Evolutionary conservation across 2,888 invertebrate genomes (phyloP).

Genomic region (Dicycla oo): DNA sequence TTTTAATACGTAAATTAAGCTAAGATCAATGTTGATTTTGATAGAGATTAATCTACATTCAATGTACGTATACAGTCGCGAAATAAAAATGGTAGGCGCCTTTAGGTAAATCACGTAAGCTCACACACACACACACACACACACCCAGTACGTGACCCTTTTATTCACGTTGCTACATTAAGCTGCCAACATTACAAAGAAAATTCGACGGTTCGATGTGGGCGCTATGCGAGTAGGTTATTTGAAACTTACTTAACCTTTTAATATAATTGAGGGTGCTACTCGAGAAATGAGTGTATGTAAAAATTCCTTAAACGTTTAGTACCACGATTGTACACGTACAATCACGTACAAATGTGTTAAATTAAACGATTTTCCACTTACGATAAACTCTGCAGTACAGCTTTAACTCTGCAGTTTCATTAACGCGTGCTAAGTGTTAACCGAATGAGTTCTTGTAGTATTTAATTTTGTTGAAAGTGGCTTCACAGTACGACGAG

Average conservation of each 20-base stretch:
- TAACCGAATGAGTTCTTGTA: conserved; percentile 43
- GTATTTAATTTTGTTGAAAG: conserved; percentile 49
- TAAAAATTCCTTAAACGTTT: neutral
- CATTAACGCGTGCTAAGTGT: conserved; percentile 36
- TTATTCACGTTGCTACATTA: neutral
- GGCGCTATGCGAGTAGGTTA: neutral
- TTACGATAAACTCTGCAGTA: conserved; percentile 34
- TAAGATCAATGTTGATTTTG: neutral
- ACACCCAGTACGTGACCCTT: no score
- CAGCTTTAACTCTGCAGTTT: conserved; percentile 19
- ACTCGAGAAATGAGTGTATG: no score
- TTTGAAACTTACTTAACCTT: neutral
- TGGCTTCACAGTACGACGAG: conserved; percentile 12
- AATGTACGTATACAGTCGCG: neutral
- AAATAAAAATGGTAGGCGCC: neutral
- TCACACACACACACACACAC: no score
- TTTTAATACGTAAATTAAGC: neutral
- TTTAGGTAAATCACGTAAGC: no score
- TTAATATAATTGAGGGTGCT: neutral
- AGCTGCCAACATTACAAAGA: neutral
- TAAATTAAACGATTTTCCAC: conserved; percentile 12
- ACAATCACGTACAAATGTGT: conserved; percentile 1
- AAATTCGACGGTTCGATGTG: neutral
- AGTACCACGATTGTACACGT: neutral
- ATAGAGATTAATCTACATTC: neutral